Percentiles rank a stretch among this genome's conserved stretches.
Conservation (phyloP, 2,113 vertebrate species). For the Myanophis thanlyinensis region DNA sequence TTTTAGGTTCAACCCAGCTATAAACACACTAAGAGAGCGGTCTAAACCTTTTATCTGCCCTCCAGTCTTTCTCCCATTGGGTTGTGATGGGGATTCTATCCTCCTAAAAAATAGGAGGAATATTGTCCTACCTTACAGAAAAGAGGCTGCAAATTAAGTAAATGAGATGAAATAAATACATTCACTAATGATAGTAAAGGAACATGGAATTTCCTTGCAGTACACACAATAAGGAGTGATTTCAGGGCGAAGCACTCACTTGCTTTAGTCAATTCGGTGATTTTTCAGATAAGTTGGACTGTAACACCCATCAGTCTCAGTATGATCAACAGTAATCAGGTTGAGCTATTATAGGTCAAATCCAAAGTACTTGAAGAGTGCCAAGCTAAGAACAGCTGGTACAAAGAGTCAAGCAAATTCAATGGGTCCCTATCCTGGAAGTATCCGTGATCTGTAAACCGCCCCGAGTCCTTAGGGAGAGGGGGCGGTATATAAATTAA, state of each 20-base stretch:
- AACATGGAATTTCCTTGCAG: conserved; percentile 28
- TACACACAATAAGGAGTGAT: background rate
- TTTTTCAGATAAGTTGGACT: background rate
- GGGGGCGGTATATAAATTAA: too few species aligned
- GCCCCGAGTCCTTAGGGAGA: too few species aligned
- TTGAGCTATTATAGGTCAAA: background rate
- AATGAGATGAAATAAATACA: background rate
- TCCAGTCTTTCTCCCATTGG: too few species aligned
- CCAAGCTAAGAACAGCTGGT: too few species aligned
- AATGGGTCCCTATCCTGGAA: background rate
- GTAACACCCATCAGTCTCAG: background rate
- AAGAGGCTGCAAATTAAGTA: background rate
- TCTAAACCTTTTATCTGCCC: background rate
- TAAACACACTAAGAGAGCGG: background rate
- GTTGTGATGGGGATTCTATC: background rate
- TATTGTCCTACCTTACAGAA: background rate
- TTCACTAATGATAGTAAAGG: conserved; percentile 21
- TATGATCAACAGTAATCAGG: background rate
- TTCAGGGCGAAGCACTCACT: background rate
- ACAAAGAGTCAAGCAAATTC: background rate
- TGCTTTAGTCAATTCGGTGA: background rate
- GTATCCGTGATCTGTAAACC: background rate
- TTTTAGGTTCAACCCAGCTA: background rate
- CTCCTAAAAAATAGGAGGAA: background rate
- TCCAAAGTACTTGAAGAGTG: background rate